Conservation (phyloP, 2,113 vertebrate species). For the Hippocampus comes region DNA sequence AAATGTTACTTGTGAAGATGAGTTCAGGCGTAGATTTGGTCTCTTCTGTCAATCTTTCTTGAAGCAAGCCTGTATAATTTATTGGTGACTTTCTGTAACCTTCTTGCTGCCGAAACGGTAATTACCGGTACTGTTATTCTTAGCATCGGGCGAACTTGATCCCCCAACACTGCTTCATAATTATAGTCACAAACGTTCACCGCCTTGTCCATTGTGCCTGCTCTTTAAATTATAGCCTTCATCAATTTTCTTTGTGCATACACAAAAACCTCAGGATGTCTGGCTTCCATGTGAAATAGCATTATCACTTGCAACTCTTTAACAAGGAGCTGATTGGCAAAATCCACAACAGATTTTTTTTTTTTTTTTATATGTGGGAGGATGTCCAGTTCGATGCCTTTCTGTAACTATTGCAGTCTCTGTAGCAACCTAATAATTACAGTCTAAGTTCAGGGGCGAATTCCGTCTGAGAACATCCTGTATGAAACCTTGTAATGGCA, state of each 20-base stretch:
- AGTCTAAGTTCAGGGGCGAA: too few species aligned
- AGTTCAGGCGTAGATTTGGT: neutral
- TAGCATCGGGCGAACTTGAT: neutral
- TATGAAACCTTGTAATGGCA: too few species aligned
- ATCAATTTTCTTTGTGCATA: neutral
- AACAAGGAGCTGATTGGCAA: too few species aligned
- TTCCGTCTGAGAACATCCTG: too few species aligned
- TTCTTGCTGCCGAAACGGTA: neutral
- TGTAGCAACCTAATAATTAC: too few species aligned
- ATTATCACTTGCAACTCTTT: too few species aligned
- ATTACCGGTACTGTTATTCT: neutral
- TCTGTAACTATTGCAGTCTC: too few species aligned
- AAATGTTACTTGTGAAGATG: neutral
- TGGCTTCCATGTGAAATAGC: too few species aligned
- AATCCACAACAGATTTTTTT: too few species aligned
- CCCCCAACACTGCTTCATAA: neutral
- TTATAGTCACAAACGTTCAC: constrained; percentile 4
- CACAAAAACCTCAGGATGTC: neutral
- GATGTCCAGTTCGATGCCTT: too few species aligned
- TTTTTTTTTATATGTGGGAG: too few species aligned
- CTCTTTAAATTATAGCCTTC: constrained; percentile 7
- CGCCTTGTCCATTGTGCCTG: neutral
- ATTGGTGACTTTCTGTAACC: neutral
- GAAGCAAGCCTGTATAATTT: neutral
- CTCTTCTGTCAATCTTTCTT: constrained; percentile 4